Percentiles rank a stretch among this genome's conserved stretches.
These are phyloP conservation scores for Xenentodon cancila DNA, from an alignment of 2,797 vertebrate species.

Conservation along the genomic window DNA sequence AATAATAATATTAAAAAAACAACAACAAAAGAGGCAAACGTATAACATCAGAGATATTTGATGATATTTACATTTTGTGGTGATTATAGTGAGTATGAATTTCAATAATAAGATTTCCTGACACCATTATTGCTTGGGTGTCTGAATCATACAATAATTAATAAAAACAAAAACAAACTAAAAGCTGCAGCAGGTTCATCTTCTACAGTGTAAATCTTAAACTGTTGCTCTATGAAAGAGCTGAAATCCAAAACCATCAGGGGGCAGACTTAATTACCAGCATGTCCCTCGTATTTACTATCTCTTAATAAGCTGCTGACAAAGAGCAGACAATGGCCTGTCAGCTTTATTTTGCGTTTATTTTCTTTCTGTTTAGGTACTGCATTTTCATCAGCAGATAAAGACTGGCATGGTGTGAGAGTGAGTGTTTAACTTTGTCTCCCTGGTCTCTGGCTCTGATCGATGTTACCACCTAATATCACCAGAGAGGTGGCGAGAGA, in stretches of 20 bases:
- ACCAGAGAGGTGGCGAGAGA: slow-evolving; percentile 57
- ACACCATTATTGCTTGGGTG: too few relatives aligned
- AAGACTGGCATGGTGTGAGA: slow-evolving; percentile 54
- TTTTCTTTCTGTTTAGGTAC: slow-evolving; percentile 50
- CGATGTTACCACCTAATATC: slow-evolving; percentile 66
- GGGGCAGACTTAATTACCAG: slow-evolving; percentile 76
- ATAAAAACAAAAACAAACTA: not conserved
- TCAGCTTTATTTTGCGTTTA: slow-evolving; percentile 67
- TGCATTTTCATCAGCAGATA: slow-evolving; percentile 62
- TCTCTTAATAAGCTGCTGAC: slow-evolving; percentile 84
- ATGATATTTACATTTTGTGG: too few relatives aligned
- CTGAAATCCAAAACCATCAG: slow-evolving; percentile 70
- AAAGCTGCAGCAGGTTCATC: slow-evolving; percentile 23
- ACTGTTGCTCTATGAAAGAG: slow-evolving; percentile 59
- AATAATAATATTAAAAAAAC: too few relatives aligned
- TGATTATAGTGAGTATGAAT: too few relatives aligned
- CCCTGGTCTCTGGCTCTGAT: slow-evolving; percentile 75
- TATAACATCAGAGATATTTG: too few relatives aligned
- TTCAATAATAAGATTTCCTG: too few relatives aligned
- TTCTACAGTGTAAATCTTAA: slow-evolving; percentile 61
- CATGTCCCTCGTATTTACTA: slow-evolving; percentile 81
- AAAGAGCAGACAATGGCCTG: slow-evolving; percentile 79
- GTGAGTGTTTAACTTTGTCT: slow-evolving; percentile 69
- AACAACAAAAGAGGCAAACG: too few relatives aligned
- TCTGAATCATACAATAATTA: not conserved